Evolutionary conservation across 2,113 vertebrate species (phyloP), one percentile per base, ranked within the genome.

Genomic region (Puntigrus tetrazona): DNA sequence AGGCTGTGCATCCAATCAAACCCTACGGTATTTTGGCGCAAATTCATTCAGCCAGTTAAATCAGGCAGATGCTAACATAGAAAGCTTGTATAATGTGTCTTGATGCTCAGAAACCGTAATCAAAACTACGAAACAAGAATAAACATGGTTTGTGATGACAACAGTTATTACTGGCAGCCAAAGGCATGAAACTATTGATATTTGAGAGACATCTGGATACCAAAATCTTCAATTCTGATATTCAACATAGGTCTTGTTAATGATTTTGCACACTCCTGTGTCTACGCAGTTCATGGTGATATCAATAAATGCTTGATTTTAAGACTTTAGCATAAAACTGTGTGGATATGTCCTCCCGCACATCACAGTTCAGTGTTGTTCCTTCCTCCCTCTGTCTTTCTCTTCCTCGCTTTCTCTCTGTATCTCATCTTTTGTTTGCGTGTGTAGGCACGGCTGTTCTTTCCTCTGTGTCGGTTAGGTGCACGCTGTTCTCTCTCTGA

Each of bases 401-500:
- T 67, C 67, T 55, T 50, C 36, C 36, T 43, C 38, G 20, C 9
- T 70, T 76, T 76, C 73, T 5, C 7, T 31, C 29, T 76, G 1
- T 52, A 38, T 67, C 31, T 75, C 65, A 63, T 76, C 36, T 59
- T 73, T 45, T 61, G 14, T 57, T 29, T 81, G 25, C 34, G 5
- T 43, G 38, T 72, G 13, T 31, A 80, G 72, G 61, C 83, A 65
- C 65, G 52, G 76, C 50, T 55, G 52, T 55, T 55, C 20, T 55
- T 55, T 55, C 52, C 20, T 79, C 78, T 88, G 27, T 61, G 70
- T 82, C 25, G 34, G 82, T 84, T 84, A 41, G 36, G 65, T 80
- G 67, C 82, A 63, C 45, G 76, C 73, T 84, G 82, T 81, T 87
- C 67, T 78, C 63, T 78, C 61, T 55, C 16, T 81, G 52, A 82